These are phyloP conservation scores for Nephrocerus scutellatus DNA, from an alignment of 2,888 invertebrate genomes.

Conservation along the genomic window DNA sequence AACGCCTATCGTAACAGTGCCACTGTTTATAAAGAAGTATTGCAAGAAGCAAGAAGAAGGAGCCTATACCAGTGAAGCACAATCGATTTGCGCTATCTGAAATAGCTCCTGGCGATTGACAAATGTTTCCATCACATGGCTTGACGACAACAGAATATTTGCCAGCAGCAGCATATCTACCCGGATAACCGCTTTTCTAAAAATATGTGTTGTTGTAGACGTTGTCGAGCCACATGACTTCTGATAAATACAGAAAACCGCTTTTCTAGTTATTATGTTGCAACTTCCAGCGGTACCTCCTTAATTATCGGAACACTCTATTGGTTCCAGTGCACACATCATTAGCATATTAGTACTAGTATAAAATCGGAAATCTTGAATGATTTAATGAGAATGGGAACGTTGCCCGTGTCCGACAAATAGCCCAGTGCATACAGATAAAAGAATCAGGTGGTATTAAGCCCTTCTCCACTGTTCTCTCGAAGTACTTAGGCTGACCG, in stretches of 20 bases:
- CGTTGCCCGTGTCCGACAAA: too few relatives aligned
- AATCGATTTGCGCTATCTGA: conserved; percentile 64
- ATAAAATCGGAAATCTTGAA: conserved; percentile 60
- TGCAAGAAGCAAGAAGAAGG: conserved; percentile 74
- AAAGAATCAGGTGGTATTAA: too few relatives aligned
- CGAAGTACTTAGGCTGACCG: too few relatives aligned
- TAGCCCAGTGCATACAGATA: too few relatives aligned
- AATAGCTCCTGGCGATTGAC: conserved; percentile 67
- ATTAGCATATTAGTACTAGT: conserved; percentile 70
- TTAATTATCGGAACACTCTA: conserved; percentile 63
- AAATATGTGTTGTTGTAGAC: conserved; percentile 77
- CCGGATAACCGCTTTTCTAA: conserved; percentile 69
- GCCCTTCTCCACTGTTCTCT: too few relatives aligned
- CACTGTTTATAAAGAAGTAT: conserved; percentile 58
- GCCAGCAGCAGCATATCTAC: conserved; percentile 60
- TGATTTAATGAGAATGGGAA: too few relatives aligned
- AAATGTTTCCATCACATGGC: conserved; percentile 54
- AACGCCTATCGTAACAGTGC: conserved; percentile 55
- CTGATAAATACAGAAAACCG: conserved; percentile 73
- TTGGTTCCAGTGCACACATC: conserved; percentile 60
- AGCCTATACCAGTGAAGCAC: conserved; percentile 63
- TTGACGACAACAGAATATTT: conserved; percentile 64
- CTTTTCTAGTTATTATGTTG: conserved; percentile 58
- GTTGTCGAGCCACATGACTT: conserved; percentile 65
- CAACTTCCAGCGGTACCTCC: conserved; percentile 69